Conservation (phyloP, 2,888 invertebrate genomes). For the Thereva nobilitata region DNA sequence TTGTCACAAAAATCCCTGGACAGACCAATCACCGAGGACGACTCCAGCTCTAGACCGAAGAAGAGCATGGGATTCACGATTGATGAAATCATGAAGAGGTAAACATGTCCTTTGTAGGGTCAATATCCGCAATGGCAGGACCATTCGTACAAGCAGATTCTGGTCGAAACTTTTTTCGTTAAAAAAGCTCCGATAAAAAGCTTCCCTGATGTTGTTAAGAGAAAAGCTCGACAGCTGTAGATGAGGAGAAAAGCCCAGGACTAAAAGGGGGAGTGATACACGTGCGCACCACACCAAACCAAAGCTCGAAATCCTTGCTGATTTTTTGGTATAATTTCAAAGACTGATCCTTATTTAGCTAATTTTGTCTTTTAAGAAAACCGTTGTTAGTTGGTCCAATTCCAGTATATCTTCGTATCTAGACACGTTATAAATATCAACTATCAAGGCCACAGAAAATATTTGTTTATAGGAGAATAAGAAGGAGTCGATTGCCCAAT, state of each 20-base stretch:
- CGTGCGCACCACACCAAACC: neutral
- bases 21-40: constrained; percentile 45
- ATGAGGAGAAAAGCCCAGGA: neutral
- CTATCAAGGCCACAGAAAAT: neutral
- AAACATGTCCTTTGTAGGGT: constrained; percentile 49
- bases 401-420: neutral
- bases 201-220: neutral
- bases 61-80: constrained; percentile 77
- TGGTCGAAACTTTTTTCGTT: neutral
- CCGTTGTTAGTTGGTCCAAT: constrained; percentile 1
- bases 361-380: neutral
- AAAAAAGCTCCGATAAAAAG: neutral
- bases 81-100: constrained; percentile 87
- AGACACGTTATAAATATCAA: neutral
- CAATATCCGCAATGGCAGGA: neutral
- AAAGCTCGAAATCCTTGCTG: neutral
- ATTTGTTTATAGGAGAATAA: neutral
- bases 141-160: no score
- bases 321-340: constrained; percentile 18
- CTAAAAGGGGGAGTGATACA: neutral
- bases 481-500: no score
- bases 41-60: constrained; percentile 56
- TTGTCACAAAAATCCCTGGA: constrained; percentile 60
- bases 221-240: neutral
- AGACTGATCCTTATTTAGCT: constrained; percentile 30